These are phyloP conservation scores for Amphiura filiformis DNA, from an alignment of 35 echinoderm and acorn worm species.

Conservation along the genomic window DNA sequence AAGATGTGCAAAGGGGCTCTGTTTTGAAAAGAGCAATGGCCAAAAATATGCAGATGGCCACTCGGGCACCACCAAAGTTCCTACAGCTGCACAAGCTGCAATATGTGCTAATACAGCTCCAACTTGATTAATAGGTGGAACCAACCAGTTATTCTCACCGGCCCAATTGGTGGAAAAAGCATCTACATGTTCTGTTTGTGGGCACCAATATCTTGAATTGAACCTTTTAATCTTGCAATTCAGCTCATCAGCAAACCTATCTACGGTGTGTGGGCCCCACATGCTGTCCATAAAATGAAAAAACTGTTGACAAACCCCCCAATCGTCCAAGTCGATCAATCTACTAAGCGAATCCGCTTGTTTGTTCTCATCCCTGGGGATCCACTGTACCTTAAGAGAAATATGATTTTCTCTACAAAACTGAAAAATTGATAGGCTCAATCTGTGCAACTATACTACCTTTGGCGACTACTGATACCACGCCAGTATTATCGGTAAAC, in stretches of 20 bases:
- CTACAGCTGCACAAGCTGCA: background rate
- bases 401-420: background rate
- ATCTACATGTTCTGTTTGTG: background rate
- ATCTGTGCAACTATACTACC: constrained; percentile 17
- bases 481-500: constrained; percentile 13
- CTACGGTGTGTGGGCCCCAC: constrained; percentile 6
- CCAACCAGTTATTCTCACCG: background rate
- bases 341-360: background rate
- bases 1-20: background rate
- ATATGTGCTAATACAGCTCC: background rate
- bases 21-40: background rate
- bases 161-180: background rate
- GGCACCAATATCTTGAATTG: constrained; percentile 14
- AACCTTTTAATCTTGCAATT: background rate
- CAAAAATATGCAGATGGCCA: constrained; percentile 6
- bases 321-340: background rate
- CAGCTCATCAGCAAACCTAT: constrained; percentile 5
- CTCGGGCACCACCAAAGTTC: background rate
- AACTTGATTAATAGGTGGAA: background rate
- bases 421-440: background rate
- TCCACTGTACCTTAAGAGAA: constrained; percentile 7
- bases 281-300: background rate
- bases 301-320: background rate
- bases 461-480: background rate
- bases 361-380: background rate